A percentile compares a stretch with the other conserved stretches of the same genome.
Conservation (phyloP, 2,888 invertebrate species). For the Horisme vitalbata region DNA sequence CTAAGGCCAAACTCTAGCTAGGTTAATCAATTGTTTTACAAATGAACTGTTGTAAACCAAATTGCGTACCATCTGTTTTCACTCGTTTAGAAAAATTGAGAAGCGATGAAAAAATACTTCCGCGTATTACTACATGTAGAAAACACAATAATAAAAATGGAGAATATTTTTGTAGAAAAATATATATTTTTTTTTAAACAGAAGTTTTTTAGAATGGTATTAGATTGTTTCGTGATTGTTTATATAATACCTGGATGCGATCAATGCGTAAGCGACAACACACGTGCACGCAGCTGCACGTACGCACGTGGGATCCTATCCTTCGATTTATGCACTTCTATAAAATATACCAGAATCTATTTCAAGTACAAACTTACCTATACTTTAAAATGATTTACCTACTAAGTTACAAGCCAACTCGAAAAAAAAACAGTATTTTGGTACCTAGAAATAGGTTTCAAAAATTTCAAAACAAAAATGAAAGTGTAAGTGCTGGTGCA, state of each 20-base stretch:
- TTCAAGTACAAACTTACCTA: too few relatives aligned
- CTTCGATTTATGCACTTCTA: conserved; percentile 46
- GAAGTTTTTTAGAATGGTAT: background rate
- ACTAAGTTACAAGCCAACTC: too few relatives aligned
- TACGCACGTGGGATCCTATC: conserved; percentile 62
- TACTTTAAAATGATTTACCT: too few relatives aligned
- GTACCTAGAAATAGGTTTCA: too few relatives aligned
- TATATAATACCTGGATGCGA: conserved; percentile 44
- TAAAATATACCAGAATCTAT: conserved; percentile 9
- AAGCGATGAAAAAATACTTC: conserved; percentile 4
- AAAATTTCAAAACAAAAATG: too few relatives aligned
- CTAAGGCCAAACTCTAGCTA: background rate
- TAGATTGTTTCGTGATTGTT: conserved; percentile 8
- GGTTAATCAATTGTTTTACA: conserved; percentile 48
- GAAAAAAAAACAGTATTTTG: too few relatives aligned
- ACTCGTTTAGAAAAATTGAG: conserved; percentile 27
- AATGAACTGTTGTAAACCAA: conserved; percentile 43
- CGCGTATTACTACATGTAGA: background rate
- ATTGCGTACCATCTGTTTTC: conserved; percentile 34
- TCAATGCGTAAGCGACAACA: conserved; percentile 43
- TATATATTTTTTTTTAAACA: background rate
- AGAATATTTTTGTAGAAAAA: too few relatives aligned
- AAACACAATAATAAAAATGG: too few relatives aligned
- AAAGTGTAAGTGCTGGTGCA: too few relatives aligned
- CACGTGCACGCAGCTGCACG: conserved; percentile 72